Evolutionary conservation across 2,113 vertebrate genomes (phyloP), one percentile per base, ranked within the genome.

Genomic region (Deroptyus accipitrinus): DNA sequence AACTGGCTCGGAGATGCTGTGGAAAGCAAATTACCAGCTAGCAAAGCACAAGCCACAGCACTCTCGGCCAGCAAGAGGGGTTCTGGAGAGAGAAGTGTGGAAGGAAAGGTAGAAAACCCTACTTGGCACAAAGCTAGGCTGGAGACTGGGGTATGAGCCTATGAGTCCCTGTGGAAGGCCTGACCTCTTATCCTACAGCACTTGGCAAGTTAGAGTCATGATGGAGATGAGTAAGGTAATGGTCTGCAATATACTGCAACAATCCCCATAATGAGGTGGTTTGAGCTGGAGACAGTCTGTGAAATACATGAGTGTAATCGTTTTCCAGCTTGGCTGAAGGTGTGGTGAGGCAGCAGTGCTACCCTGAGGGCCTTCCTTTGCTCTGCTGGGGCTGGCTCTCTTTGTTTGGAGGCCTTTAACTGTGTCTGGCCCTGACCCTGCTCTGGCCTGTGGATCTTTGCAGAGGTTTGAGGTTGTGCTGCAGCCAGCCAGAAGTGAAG

Each of bases 251-350:
- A 46, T 59, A 42, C 67, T 91, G 69, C 41, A 73, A 27, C 83
- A 87, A 42, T 75, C n/a, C 46, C 33, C 1, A 1, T 91, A 23
- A 67, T 85, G 66, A 94, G 44, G 54, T 85, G 69, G 62, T 75
- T 87, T 86, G 61, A 75, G 28, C 75, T 76, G 76, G 72, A 88
- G 68, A n/a, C 30, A 49, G 68, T n/a, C 54, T 62, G 59, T 83
- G 70, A 94, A 93, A 88, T 61, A 39, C 83, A 55, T 10, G 52
- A 91, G 13, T 55, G 48, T 91, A 39, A 61, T 84, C 20, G 57
- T 64, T 85, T 91, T 51, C 30, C 35, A 93, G 85, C 24, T 87
- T 87, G 84, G 84, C 92, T 30, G 48, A 72, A 96, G 92, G 84
- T 72, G 69, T 75, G 69, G 22, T 20, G 55, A 67, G 80, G 80